Percentiles rank a stretch among this genome's conserved stretches.
Conservation (phyloP, 1,140 invertebrate species). For the Danaus plexippus region DNA sequence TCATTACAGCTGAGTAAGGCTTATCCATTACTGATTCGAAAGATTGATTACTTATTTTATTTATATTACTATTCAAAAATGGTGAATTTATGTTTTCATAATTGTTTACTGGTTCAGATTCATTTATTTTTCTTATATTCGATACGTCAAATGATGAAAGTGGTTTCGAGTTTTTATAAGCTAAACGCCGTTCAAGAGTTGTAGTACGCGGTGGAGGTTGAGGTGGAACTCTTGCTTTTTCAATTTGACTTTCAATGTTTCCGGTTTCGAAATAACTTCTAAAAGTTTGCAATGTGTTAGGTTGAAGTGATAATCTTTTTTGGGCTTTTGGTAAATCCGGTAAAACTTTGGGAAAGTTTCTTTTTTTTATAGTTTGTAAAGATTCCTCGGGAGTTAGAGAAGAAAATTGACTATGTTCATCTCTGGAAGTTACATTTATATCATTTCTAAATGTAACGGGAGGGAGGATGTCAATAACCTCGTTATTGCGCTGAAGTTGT, state of each 20-base stretch:
- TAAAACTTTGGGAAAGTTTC: slow-evolving; percentile 87
- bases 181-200: slow-evolving; percentile 72
- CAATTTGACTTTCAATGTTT: slow-evolving; percentile 56
- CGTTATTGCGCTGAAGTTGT: slow-evolving; percentile 35
- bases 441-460: slow-evolving; percentile 72
- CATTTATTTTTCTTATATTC: slow-evolving; percentile 31
- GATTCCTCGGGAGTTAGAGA: slow-evolving; percentile 78
- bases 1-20: slow-evolving; percentile 18
- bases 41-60: slow-evolving; percentile 28
- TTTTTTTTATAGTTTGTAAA: slow-evolving; percentile 78
- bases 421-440: slow-evolving; percentile 81
- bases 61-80: slow-evolving; percentile 25
- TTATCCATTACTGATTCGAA: slow-evolving; percentile 28
- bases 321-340: slow-evolving; percentile 77
- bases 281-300: slow-evolving; percentile 58
- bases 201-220: slow-evolving; percentile 76
- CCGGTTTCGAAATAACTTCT: slow-evolving; percentile 32
- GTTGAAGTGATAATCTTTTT: slow-evolving; percentile 73
- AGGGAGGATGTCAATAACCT: slow-evolving; percentile 67
- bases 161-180: slow-evolving; percentile 54
- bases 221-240: slow-evolving; percentile 71
- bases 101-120: slow-evolving; percentile 28
- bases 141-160: slow-evolving; percentile 50
- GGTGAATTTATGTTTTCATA: slow-evolving; percentile 58
- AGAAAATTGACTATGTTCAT: slow-evolving; percentile 49